Conservation (phyloP, 2,888 invertebrate species). For the Caenorhabditis doughertyi region DNA sequence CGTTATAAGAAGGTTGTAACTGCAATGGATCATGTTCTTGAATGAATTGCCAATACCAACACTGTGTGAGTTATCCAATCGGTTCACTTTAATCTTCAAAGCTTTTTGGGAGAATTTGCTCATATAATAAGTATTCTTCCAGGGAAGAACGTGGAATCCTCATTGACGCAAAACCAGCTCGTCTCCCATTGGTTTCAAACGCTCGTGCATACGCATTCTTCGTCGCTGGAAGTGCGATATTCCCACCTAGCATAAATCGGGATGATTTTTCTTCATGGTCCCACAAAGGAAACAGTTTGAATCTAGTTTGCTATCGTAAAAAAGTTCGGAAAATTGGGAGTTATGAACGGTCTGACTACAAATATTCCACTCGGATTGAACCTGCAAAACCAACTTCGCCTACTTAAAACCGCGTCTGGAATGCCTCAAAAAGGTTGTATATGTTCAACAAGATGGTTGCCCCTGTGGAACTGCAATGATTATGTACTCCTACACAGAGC, state of each 20-base stretch:
- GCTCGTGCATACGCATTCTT: slow-evolving; percentile 72
- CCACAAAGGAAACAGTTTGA: slow-evolving; percentile 61
- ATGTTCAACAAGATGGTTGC: slow-evolving; percentile 59
- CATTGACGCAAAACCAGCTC: slow-evolving; percentile 61
- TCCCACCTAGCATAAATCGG: slow-evolving; percentile 71
- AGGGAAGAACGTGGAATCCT: slow-evolving; percentile 68
- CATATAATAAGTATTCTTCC: slow-evolving; percentile 9
- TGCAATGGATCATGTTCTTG: slow-evolving; percentile 62
- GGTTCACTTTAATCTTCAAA: neutral
- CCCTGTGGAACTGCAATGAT: slow-evolving; percentile 69
- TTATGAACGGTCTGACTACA: slow-evolving; percentile 29
- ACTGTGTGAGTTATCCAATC: slow-evolving; percentile 57
- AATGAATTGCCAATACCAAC: slow-evolving; percentile 67
- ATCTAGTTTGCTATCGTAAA: slow-evolving; percentile 68
- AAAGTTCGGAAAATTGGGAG: slow-evolving; percentile 68
- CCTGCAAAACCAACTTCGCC: slow-evolving; percentile 49
- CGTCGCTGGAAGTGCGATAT: slow-evolving; percentile 66
- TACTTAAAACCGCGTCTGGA: slow-evolving; percentile 13
- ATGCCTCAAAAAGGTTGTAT: slow-evolving; percentile 56
- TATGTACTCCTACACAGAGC: slow-evolving; percentile 68
- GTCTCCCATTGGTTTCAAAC: slow-evolving; percentile 70
- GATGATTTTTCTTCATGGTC: slow-evolving; percentile 77
- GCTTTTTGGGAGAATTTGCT: too few species aligned
- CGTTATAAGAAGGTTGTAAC: slow-evolving; percentile 63
- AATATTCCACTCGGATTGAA: slow-evolving; percentile 58